A percentile compares a stretch with the other conserved stretches of the same genome.
These are phyloP conservation scores for Cacatua alba DNA, from an alignment of 2,113 vertebrate species.

Conservation along the genomic window DNA sequence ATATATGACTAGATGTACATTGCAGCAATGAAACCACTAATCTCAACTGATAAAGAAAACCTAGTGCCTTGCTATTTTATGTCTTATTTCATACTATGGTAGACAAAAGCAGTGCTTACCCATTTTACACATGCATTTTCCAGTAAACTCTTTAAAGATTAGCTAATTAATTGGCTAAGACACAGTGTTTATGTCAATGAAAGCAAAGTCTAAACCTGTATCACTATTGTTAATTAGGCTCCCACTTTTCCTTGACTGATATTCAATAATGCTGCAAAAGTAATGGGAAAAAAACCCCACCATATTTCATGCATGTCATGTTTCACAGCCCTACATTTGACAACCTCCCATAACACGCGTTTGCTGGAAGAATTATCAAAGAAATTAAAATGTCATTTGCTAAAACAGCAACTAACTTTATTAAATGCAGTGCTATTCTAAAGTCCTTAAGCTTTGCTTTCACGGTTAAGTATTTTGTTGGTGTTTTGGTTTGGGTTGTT, in stretches of 20 bases:
- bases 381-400: background rate
- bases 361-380: background rate
- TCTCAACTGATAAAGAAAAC: background rate
- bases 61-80: background rate
- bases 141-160: background rate
- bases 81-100: background rate
- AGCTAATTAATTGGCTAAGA: background rate
- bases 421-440: background rate
- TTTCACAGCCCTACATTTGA: background rate
- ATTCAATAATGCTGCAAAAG: background rate
- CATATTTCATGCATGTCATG: background rate
- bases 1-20: rapidly evolving
- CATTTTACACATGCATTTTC: background rate
- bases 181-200: background rate
- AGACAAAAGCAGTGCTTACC: background rate
- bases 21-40: background rate
- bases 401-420: background rate
- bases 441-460: background rate
- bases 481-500: background rate
- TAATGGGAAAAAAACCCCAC: background rate
- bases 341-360: background rate
- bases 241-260: background rate
- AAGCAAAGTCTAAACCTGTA: background rate
- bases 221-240: background rate
- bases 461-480: background rate